Percentiles rank a stretch among this genome's conserved stretches.
phyloP scores from a whole-genome alignment of 1,140 invertebrate genomes.

The Orius insidiosus region DNA sequence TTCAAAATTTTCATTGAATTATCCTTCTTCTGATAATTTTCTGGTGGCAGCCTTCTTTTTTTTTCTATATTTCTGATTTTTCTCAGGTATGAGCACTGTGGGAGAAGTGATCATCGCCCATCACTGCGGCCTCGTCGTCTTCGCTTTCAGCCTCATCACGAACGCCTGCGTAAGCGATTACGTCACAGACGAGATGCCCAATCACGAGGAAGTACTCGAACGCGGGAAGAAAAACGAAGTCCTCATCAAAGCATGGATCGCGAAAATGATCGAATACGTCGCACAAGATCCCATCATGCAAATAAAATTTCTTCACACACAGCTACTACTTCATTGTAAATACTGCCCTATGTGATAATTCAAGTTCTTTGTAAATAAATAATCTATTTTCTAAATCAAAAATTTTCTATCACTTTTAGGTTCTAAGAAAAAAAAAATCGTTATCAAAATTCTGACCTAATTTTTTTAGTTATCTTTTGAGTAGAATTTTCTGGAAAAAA shows the following conservation, averaged over 20 bases:
- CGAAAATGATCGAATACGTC: background rate
- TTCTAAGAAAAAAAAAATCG: too few relatives aligned
- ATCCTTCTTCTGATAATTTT: too few relatives aligned
- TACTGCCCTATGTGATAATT: too few relatives aligned
- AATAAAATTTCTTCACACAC: too few relatives aligned
- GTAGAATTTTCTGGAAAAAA: too few relatives aligned
- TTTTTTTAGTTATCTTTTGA: too few relatives aligned
- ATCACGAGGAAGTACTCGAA: constrained; percentile 73
- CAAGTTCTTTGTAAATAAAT: constrained; percentile 7
- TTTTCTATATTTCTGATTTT: background rate
- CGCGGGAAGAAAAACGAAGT: constrained; percentile 1
- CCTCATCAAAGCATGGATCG: constrained; percentile 3
- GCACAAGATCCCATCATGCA: background rate
- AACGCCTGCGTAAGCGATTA: constrained; percentile 75
- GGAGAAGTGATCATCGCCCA: constrained; percentile 75
- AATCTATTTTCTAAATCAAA: too few relatives aligned
- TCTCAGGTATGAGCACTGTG: constrained; percentile 25
- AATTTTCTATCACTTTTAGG: too few relatives aligned
- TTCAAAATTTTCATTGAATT: too few relatives aligned
- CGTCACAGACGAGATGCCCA: constrained; percentile 49
- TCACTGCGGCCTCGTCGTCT: constrained; percentile 79
- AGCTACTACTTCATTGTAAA: too few relatives aligned
- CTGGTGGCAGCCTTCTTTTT: background rate
- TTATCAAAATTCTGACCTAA: too few relatives aligned
- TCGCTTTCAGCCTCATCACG: constrained; percentile 83